Evolutionary conservation across 2,113 vertebrate genomes (phyloP).

Genomic region (Platycercus adscitus): DNA sequence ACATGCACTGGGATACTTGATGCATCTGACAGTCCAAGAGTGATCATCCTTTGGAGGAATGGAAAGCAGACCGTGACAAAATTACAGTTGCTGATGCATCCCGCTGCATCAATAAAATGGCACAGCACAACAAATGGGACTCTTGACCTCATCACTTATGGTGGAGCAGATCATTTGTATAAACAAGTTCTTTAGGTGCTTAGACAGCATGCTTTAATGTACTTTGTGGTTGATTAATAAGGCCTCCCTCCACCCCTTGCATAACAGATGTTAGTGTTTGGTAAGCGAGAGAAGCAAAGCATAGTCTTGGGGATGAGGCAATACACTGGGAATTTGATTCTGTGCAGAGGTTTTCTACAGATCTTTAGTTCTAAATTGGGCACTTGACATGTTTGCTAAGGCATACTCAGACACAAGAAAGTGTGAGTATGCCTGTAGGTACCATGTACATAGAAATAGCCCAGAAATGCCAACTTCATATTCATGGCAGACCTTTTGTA

Average conservation of each 20-base stretch:
- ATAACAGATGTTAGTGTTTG: neutral
- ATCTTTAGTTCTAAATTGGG: neutral
- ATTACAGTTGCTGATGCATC: neutral
- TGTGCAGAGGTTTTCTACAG: neutral
- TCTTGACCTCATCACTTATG: conserved; percentile 20
- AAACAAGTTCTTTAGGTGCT: conserved; percentile 41
- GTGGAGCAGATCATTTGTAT: conserved; percentile 22
- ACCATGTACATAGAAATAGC: neutral
- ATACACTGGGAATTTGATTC: neutral
- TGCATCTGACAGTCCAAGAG: neutral
- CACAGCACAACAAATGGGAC: neutral
- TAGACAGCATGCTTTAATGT: neutral
- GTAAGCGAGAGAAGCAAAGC: neutral
- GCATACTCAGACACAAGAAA: neutral
- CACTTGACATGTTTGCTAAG: neutral
- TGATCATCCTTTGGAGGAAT: neutral
- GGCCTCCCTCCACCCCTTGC: neutral
- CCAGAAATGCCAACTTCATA: neutral
- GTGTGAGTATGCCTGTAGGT: neutral
- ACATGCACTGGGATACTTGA: neutral
- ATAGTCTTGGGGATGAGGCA: neutral
- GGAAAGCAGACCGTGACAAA: neutral
- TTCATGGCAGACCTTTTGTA: neutral
- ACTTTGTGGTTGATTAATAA: conserved; percentile 18
- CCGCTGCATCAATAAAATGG: neutral